Conservation (phyloP, 2,797 vertebrate genomes). For the Australoheros facetus region DNA sequence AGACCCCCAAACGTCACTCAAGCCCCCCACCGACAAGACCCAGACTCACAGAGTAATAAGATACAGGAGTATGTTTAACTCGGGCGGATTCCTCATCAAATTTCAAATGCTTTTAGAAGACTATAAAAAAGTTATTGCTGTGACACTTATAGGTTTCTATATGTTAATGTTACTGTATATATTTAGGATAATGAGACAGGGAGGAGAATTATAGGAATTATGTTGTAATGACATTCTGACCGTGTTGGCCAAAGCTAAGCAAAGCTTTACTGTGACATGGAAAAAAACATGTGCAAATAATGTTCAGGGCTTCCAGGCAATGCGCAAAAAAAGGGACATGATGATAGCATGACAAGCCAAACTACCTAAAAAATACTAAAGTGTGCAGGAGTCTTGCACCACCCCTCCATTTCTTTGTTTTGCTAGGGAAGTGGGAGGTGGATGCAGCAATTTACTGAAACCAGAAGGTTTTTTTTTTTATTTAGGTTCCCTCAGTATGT, state of each 20-base stretch:
- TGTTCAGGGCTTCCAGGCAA: too few species aligned
- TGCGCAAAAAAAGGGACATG: too few species aligned
- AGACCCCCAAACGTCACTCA: slow-evolving; percentile 29
- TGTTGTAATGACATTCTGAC: background rate
- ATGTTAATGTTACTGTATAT: background rate
- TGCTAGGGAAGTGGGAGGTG: background rate
- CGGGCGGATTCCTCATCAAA: slow-evolving; percentile 29
- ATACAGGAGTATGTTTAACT: slow-evolving; percentile 33
- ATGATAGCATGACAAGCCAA: too few species aligned
- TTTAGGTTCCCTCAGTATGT: too few species aligned
- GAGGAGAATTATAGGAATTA: background rate
- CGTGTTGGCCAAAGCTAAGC: background rate
- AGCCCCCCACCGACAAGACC: background rate
- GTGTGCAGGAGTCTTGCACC: background rate
- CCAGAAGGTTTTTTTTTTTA: too few species aligned
- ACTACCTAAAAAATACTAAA: background rate
- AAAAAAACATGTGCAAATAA: background rate
- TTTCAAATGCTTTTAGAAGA: slow-evolving; percentile 17
- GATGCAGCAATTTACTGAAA: background rate
- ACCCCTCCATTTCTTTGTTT: background rate
- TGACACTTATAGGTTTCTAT: slow-evolving; percentile 16
- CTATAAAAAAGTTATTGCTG: slow-evolving; percentile 11
- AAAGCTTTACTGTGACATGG: background rate
- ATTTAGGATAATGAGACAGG: background rate
- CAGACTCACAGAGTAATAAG: background rate